Conservation (phyloP, 2,797 vertebrate species). For the Megaceryle alcyon region DNA sequence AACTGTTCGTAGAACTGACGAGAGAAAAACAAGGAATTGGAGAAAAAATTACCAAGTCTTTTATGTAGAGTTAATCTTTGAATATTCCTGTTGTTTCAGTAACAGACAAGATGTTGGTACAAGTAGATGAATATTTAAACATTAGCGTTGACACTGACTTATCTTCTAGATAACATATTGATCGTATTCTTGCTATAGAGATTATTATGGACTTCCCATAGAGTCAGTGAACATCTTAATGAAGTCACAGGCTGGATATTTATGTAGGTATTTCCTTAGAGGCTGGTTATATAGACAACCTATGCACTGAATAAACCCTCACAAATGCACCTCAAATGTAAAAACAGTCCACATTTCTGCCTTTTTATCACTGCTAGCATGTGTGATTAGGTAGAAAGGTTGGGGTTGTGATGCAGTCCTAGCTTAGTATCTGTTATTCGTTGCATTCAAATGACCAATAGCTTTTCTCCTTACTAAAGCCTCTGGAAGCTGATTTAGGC, state of each 20-base stretch:
- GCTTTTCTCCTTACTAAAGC: background rate
- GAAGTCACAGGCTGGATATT: constrained; percentile 24
- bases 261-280: constrained; percentile 7
- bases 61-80: constrained; percentile 73
- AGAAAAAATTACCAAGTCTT: constrained; percentile 61
- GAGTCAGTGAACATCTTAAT: constrained; percentile 47
- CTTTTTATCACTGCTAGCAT: background rate
- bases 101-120: constrained; percentile 68
- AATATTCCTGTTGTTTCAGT: constrained; percentile 70
- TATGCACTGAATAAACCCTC: background rate
- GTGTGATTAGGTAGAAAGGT: background rate
- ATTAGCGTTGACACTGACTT: constrained; percentile 68
- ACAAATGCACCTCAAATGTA: background rate
- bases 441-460: background rate
- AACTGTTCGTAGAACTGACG: constrained; percentile 69
- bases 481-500: background rate
- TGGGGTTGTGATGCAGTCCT: background rate
- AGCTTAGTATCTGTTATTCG: background rate
- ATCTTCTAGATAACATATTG: constrained; percentile 65
- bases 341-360: background rate
- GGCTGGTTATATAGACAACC: background rate
- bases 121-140: constrained; percentile 72
- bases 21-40: constrained; percentile 69
- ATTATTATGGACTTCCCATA: constrained; percentile 50
- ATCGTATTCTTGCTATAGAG: constrained; percentile 54